phyloP scores from a whole-genome alignment of 2,113 vertebrate species.

The Chaetura pelagica region DNA sequence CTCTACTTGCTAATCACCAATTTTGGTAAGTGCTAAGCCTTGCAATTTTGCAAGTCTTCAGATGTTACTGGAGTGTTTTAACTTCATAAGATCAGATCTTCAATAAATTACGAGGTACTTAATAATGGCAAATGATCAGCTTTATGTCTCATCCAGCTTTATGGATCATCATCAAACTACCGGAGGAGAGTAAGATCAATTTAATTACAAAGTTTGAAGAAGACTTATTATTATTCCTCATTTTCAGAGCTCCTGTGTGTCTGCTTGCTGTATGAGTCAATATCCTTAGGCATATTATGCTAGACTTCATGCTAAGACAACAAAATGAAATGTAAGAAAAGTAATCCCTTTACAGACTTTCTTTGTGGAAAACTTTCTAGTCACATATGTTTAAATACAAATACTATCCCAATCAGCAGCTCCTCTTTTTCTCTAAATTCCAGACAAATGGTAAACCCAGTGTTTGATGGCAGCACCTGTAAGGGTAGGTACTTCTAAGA shows the following conservation, averaged over 20 bases:
- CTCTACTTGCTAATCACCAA: neutral
- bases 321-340: neutral
- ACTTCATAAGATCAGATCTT: neutral
- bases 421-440: neutral
- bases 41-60: slow-evolving; percentile 39
- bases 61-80: slow-evolving; percentile 1
- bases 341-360: neutral
- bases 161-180: slow-evolving; percentile 16
- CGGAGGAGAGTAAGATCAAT: neutral
- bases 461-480: neutral
- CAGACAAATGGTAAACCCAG: neutral
- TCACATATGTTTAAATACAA: neutral
- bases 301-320: neutral
- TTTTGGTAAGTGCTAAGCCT: neutral
- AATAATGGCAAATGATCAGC: slow-evolving; percentile 10
- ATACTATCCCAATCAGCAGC: neutral
- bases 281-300: neutral
- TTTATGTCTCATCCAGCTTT: slow-evolving; percentile 26
- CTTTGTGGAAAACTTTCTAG: neutral
- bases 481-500: neutral
- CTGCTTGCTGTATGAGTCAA: slow-evolving; percentile 6
- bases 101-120: slow-evolving; percentile 44
- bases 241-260: slow-evolving; percentile 18
- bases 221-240: slow-evolving; percentile 14
- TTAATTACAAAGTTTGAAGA: slow-evolving; percentile 36